Percentiles rank a stretch among this genome's conserved stretches.
phyloP scores from a whole-genome alignment of 2,888 invertebrate genomes.

The Doris montereyensis region DNA sequence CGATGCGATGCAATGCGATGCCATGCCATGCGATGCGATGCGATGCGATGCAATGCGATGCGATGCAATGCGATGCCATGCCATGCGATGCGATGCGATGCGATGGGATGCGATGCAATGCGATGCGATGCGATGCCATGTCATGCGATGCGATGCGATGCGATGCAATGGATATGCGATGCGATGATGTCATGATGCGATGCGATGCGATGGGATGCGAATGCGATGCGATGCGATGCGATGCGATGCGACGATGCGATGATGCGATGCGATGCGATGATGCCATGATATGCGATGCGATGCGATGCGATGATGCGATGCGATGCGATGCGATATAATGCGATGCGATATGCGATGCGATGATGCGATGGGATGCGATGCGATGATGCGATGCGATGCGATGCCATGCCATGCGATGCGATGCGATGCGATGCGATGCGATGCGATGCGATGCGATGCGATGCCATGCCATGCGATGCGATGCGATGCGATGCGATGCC shows the following conservation, averaged over 20 bases:
- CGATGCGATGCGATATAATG: not conserved
- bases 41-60: not conserved
- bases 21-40: not conserved
- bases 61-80: not conserved
- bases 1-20: not conserved
- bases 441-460: not conserved
- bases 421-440: conserved; percentile 43
- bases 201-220: not conserved
- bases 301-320: not conserved
- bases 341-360: not conserved
- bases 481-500: not conserved
- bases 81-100: not conserved
- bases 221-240: not conserved
- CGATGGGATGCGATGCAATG: not conserved
- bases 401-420: conserved; percentile 43
- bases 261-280: not conserved
- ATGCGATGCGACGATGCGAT: not conserved
- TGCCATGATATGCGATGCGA: not conserved
- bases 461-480: not conserved
- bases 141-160: not conserved
- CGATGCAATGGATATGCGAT: not conserved
- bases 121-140: not conserved
- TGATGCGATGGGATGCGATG: not conserved
- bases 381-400: not conserved
- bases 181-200: not conserved